These are phyloP conservation scores for Phasia obesa DNA, from an alignment of 2,888 invertebrate species.

Conservation along the genomic window DNA sequence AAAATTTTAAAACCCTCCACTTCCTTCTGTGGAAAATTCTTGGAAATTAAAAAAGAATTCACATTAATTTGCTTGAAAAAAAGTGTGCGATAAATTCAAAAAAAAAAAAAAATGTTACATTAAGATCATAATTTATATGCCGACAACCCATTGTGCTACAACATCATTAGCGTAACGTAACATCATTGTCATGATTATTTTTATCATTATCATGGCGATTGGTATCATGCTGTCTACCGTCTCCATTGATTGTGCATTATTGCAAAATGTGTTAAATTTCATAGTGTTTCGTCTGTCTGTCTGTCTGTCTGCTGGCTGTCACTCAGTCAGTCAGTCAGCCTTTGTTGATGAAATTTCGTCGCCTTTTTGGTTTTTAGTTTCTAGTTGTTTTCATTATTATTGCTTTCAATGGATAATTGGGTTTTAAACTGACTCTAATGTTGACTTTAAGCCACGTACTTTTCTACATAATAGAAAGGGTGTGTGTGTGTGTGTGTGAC, in stretches of 20 bases:
- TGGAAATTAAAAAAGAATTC: no score
- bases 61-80: no score
- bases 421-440: slow-evolving; percentile 2
- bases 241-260: slow-evolving; percentile 52
- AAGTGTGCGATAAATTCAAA: no score
- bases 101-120: no score
- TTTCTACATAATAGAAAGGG: not conserved
- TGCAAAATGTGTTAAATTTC: slow-evolving; percentile 45
- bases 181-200: slow-evolving; percentile 16
- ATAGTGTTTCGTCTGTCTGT: slow-evolving; percentile 22
- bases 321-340: slow-evolving; percentile 19
- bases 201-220: slow-evolving; percentile 15
- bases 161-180: not conserved
- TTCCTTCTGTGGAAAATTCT: no score
- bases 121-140: no score
- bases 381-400: slow-evolving; percentile 20
- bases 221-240: slow-evolving; percentile 43
- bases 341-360: slow-evolving; percentile 13
- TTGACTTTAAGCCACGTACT: not conserved
- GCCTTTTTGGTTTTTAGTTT: slow-evolving; percentile 5
- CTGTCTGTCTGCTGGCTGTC: slow-evolving; percentile 9
- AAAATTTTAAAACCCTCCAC: no score
- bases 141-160: slow-evolving; percentile 11
- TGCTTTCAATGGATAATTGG: slow-evolving; percentile 42
- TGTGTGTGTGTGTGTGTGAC: not conserved